Percentiles rank a stretch among this genome's conserved stretches.
Conservation (phyloP, 1,140 invertebrate species). For the Portunus trituberculatus region DNA sequence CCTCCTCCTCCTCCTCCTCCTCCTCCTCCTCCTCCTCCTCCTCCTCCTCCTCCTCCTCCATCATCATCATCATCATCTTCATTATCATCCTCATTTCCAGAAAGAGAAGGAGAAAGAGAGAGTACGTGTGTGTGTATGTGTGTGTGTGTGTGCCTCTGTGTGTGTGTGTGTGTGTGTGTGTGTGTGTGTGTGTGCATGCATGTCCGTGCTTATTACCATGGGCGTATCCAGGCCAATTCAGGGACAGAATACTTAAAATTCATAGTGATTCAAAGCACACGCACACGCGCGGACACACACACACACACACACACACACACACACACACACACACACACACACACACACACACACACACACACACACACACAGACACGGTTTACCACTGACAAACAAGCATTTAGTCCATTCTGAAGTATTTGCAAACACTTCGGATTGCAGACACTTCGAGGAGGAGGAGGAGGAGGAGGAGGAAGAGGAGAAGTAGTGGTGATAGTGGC, state of each 20-base stretch:
- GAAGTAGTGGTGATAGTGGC: too few species aligned
- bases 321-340: constrained; percentile 18
- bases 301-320: constrained; percentile 8
- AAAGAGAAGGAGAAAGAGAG: too few species aligned
- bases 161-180: too few species aligned
- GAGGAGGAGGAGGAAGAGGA: background rate
- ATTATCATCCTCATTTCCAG: too few species aligned
- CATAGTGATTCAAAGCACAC: background rate
- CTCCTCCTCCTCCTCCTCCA: too few species aligned
- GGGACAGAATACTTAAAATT: background rate
- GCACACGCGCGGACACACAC: background rate
- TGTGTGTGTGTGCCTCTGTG: too few species aligned
- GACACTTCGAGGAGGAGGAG: background rate
- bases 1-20: too few species aligned
- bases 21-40: too few species aligned
- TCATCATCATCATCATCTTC: too few species aligned
- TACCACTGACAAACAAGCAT: constrained; percentile 22
- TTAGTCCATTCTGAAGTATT: constrained; percentile 14
- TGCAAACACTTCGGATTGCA: background rate
- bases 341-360: background rate
- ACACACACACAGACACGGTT: background rate
- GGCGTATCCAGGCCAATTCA: background rate
- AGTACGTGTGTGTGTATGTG: too few species aligned
- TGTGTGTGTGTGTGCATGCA: background rate
- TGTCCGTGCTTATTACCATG: background rate